Evolutionary conservation across 2,888 invertebrate species (phyloP), one percentile per base, ranked within the genome.

Genomic region (Scaptomyza polygonia): DNA sequence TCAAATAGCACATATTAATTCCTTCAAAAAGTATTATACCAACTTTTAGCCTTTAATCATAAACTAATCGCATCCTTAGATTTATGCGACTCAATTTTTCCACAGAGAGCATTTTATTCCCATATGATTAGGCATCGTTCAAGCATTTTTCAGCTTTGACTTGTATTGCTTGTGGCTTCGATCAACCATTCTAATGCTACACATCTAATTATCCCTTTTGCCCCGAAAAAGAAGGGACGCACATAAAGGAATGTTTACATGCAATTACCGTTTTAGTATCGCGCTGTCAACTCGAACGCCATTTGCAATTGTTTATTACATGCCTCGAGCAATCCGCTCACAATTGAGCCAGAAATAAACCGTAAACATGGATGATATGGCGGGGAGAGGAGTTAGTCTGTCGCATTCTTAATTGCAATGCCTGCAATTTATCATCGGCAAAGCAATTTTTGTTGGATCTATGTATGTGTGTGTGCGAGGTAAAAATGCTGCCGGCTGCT

Each of bases 211-310:
- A 65, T 62, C 49, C 54, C 29, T 14, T 45, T 18, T 55, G 4
- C 39, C 18, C 18, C 40, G 14, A 62, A 51, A 52, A 43, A 29
- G 9, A 58, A 56, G 1, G 30, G 51, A 45, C 59, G 56, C 68
- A 59, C 66, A 66, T 66, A 63, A 72, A 64, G 75, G 77, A 74
- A 72, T 82, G 85, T 82, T 82, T 82, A 82, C 85, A 79, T 79
- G 81, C 81, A 84, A 84, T 82, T 84, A 82, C 85, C 74, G 82
- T 79, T 77, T 79, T 70, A 84, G 77, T 79, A 79, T 81, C 72
- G 53, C 75, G 70, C 78, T 84, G 84, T 73, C 80, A 84, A 78
- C 84, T 78, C 68, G 72, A 72, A 72, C 66, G 76, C 67, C 72
- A 72, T 71, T 83, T 57, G 62, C 69, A 76, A 80, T 81, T 81